A percentile compares a stretch with the other conserved stretches of the same genome.
These are phyloP conservation scores for Spheniscus mendiculus DNA, from an alignment of 2,113 vertebrate genomes.

Conservation along the genomic window DNA sequence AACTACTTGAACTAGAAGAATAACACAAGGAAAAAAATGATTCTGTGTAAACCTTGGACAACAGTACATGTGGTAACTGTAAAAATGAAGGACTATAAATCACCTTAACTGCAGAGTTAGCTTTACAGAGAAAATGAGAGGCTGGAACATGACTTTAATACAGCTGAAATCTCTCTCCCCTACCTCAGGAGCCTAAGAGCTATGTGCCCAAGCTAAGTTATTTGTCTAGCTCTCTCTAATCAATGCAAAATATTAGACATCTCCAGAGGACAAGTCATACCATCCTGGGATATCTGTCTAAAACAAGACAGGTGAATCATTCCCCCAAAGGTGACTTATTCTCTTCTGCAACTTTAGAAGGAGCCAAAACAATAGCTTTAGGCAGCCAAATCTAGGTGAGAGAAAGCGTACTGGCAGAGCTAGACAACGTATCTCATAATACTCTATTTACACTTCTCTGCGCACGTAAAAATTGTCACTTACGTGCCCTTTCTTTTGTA, in stretches of 20 bases:
- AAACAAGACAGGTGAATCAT: conserved; percentile 9
- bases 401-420: background rate
- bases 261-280: background rate
- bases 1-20: background rate
- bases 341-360: background rate
- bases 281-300: background rate
- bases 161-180: background rate
- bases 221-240: background rate
- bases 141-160: background rate
- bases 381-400: background rate
- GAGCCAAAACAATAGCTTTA: background rate
- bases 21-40: background rate
- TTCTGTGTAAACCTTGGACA: background rate
- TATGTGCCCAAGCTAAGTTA: background rate
- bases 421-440: background rate
- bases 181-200: background rate
- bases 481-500: background rate
- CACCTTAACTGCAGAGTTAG: background rate
- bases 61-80: background rate
- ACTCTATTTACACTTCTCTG: background rate
- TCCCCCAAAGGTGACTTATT: background rate
- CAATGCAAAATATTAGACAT: background rate
- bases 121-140: background rate
- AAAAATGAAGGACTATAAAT: background rate
- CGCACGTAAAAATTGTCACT: background rate